Evolutionary conservation across 2,888 invertebrate species (phyloP).

Genomic region (Xestia c-nigrum): DNA sequence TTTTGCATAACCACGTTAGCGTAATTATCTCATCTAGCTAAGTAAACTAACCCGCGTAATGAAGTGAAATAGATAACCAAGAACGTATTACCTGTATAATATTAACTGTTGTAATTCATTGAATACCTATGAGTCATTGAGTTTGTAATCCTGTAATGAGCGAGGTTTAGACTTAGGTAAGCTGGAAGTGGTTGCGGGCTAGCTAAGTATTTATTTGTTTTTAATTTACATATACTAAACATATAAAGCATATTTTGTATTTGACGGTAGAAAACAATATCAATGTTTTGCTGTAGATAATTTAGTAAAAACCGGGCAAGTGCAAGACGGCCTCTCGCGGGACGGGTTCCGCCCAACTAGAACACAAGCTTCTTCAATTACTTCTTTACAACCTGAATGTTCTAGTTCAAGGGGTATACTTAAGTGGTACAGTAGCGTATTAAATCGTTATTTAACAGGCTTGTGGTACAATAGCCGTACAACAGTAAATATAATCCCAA

Average conservation of each 20-base stretch:
- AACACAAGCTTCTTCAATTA: no score
- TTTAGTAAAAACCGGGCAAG: neutral
- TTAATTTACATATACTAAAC: neutral
- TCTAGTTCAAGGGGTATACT: no score
- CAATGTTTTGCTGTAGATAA: neutral
- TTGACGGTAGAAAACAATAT: neutral
- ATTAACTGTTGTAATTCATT: conserved; percentile 43
- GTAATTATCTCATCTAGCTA: conserved; percentile 39
- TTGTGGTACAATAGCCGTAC: no score
- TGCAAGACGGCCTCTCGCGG: no score
- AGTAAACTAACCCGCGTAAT: conserved; percentile 26
- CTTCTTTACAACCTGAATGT: no score
- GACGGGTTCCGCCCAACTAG: no score
- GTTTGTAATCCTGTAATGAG: conserved; percentile 25
- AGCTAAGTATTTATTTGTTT: neutral
- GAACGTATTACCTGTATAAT: conserved; percentile 30
- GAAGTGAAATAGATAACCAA: conserved; percentile 38
- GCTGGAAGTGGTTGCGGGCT: conserved; percentile 7
- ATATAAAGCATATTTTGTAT: neutral
- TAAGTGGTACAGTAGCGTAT: no score
- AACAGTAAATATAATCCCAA: no score
- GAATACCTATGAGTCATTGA: conserved; percentile 44
- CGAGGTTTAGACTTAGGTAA: neutral
- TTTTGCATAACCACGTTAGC: neutral
- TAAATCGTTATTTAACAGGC: no score